phyloP scores from a whole-genome alignment of 2,113 vertebrate genomes.

The Balaenoptera acutorostrata region DNA sequence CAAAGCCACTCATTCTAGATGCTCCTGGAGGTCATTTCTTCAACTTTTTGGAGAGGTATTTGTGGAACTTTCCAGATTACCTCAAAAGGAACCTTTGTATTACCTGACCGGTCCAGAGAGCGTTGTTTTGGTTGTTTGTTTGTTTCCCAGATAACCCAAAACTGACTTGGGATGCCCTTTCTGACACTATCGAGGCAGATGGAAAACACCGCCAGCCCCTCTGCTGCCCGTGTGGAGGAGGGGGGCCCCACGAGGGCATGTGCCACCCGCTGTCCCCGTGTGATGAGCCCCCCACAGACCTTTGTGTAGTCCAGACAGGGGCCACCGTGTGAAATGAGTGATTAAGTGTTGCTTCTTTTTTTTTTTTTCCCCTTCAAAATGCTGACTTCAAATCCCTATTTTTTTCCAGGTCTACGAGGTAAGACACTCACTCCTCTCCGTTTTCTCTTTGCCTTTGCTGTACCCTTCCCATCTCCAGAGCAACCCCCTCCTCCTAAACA shows the following conservation, averaged over 20 bases:
- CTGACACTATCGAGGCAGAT: not conserved
- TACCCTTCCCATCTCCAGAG: conserved; percentile 50
- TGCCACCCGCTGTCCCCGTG: not conserved
- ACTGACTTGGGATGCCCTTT: not conserved
- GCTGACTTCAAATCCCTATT: conserved; percentile 88
- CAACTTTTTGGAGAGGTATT: not conserved
- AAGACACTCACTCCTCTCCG: conserved; percentile 76
- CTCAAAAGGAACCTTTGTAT: not conserved
- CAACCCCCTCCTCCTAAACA: not conserved
- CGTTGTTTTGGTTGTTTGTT: too few species aligned
- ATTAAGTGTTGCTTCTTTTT: conserved; percentile 85
- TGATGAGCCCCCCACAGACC: not conserved
- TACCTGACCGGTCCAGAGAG: not conserved
- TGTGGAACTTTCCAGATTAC: not conserved
- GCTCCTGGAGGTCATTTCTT: not conserved
- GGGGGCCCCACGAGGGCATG: not conserved
- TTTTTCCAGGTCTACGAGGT: conserved; percentile 97
- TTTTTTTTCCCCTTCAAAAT: conserved; percentile 81
- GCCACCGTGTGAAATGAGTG: conserved; percentile 58
- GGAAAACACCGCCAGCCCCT: not conserved
- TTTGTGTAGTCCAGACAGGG: not conserved
- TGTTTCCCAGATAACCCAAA: not conserved
- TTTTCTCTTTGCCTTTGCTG: conserved; percentile 57
- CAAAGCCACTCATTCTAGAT: not conserved
- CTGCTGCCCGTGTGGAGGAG: not conserved